Conservation (phyloP, 1,140 invertebrate species). For the Maconellicoccus hirsutus region DNA sequence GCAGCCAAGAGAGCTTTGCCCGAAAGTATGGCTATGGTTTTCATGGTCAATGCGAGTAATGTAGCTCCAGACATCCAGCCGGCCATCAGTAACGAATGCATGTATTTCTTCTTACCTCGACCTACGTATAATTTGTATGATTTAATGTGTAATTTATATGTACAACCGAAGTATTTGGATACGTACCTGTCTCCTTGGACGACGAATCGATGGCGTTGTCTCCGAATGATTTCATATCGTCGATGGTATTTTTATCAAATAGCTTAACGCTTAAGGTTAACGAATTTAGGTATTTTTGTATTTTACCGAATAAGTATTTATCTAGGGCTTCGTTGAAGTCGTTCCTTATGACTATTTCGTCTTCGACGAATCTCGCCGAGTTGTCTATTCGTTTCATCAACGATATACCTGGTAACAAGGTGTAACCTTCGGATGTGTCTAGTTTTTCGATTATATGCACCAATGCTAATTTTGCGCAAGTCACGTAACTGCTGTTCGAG, state of each 20-base stretch:
- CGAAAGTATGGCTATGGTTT: slow-evolving; percentile 59
- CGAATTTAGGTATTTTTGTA: slow-evolving; percentile 56
- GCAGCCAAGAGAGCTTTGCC: slow-evolving; percentile 77
- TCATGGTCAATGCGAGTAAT: slow-evolving; percentile 57
- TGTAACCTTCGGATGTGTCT: slow-evolving; percentile 47
- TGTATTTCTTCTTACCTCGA: slow-evolving; percentile 37
- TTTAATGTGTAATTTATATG: no score
- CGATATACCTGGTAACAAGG: slow-evolving; percentile 42
- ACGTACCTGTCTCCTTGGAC: not conserved
- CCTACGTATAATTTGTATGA: no score
- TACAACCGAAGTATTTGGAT: no score
- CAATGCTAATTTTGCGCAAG: slow-evolving; percentile 67
- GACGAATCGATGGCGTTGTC: slow-evolving; percentile 31
- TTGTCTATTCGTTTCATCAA: not conserved
- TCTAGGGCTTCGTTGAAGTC: slow-evolving; percentile 63
- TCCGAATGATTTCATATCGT: slow-evolving; percentile 40
- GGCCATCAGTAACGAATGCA: slow-evolving; percentile 36
- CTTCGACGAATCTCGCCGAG: not conserved
- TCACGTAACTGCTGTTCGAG: slow-evolving; percentile 53
- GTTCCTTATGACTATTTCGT: slow-evolving; percentile 21
- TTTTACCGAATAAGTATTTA: slow-evolving; percentile 55
- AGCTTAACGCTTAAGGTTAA: slow-evolving; percentile 59
- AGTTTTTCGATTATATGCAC: slow-evolving; percentile 60
- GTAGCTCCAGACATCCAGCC: slow-evolving; percentile 47
- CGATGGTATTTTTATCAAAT: slow-evolving; percentile 47